Percentiles rank a stretch among this genome's conserved stretches.
phyloP scores from a whole-genome alignment of 2,113 vertebrate species.

The Gobio gobio region DNA sequence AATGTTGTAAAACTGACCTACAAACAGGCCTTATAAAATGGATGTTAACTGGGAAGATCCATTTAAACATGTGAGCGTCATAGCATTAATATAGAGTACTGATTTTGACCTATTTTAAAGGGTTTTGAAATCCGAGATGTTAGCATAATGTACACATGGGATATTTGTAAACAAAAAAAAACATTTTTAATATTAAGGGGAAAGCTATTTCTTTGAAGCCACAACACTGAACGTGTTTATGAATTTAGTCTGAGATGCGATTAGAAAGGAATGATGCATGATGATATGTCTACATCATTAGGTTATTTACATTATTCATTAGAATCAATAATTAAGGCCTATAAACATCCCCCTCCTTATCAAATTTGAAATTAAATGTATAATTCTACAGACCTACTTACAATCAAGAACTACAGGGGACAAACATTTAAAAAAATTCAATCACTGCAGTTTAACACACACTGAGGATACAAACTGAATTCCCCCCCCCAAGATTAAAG shows the following conservation, averaged over 20 bases:
- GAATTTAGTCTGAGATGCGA: neutral
- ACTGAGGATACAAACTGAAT: neutral
- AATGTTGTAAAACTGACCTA: constrained; percentile 21
- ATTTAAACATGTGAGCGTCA: neutral
- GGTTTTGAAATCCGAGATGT: neutral
- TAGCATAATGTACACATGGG: neutral
- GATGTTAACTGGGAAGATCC: neutral
- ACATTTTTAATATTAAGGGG: neutral
- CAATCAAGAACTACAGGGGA: neutral
- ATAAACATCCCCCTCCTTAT: neutral
- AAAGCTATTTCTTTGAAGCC: neutral
- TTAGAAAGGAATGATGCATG: neutral
- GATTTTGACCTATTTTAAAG: neutral
- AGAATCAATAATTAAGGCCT: neutral
- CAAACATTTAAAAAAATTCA: neutral
- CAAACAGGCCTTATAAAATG: neutral
- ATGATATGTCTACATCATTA: neutral
- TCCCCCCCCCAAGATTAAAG: neutral
- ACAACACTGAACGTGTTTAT: neutral
- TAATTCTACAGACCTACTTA: neutral
- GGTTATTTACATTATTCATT: neutral
- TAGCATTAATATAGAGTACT: neutral
- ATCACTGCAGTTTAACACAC: neutral
- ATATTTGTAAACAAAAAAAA: neutral
- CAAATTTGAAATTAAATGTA: neutral